These are phyloP conservation scores for Oligia strigilis DNA, from an alignment of 2,888 invertebrate genomes.

Conservation along the genomic window DNA sequence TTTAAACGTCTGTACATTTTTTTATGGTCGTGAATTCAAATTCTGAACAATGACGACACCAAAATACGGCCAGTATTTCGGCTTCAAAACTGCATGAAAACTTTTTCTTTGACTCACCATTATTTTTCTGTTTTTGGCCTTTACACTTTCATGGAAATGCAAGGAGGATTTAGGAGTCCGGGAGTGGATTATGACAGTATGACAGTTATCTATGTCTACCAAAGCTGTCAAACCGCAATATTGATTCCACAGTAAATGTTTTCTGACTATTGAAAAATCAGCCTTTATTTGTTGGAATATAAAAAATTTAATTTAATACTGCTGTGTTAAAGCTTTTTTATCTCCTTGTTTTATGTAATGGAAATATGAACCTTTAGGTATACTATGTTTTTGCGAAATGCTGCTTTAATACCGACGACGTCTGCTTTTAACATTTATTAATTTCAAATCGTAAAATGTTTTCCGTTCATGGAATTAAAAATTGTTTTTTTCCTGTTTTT, in stretches of 20 bases:
- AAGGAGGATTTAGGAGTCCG: not conserved
- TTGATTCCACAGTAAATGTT: not conserved
- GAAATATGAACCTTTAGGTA: not conserved
- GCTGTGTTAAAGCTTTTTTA: not conserved
- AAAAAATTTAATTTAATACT: too few species aligned
- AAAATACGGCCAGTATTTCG: not conserved
- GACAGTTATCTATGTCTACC: not conserved
- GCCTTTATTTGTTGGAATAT: not conserved
- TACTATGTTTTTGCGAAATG: constrained; percentile 1
- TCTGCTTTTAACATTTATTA: not conserved
- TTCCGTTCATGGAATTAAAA: not conserved
- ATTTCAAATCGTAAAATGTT: constrained; percentile 15
- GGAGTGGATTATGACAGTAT: not conserved
- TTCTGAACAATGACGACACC: not conserved
- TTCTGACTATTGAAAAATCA: not conserved
- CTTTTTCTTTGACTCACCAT: not conserved
- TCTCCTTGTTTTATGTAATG: not conserved
- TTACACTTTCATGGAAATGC: not conserved
- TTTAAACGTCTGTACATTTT: not conserved
- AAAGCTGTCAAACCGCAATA: not conserved
- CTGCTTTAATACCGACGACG: not conserved
- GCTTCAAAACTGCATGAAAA: not conserved
- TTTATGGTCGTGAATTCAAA: not conserved
- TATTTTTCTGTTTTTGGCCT: not conserved
- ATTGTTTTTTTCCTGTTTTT: not conserved